A percentile compares a stretch with the other conserved stretches of the same genome.
Conservation (phyloP, 30 jellyfish, hydroid and myxozoan species). For the Hydractinia symbiolongicarpus region DNA sequence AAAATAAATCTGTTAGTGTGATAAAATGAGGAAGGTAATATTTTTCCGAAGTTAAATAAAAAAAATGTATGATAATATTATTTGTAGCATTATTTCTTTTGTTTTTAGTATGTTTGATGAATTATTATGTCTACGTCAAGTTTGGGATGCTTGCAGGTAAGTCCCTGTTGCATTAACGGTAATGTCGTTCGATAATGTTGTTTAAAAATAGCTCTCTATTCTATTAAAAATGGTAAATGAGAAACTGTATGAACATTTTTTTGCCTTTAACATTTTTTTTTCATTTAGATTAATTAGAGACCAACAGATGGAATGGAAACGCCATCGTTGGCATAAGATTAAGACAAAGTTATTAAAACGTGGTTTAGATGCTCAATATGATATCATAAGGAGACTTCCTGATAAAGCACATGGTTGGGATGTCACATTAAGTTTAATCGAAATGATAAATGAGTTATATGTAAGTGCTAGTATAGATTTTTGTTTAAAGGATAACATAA, state of each 20-base stretch:
- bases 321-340: slow-evolving; percentile 80
- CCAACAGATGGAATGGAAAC: slow-evolving; percentile 78
- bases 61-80: neutral
- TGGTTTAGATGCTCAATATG: slow-evolving; percentile 60
- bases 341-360: slow-evolving; percentile 50
- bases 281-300: slow-evolving; percentile 52
- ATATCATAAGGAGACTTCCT: slow-evolving; percentile 49
- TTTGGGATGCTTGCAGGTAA: slow-evolving; percentile 75
- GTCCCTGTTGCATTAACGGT: neutral
- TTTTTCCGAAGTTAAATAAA: too few species aligned
- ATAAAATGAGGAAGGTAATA: too few species aligned
- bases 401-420: slow-evolving; percentile 65
- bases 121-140: slow-evolving; percentile 56
- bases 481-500: neutral
- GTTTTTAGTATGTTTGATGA: slow-evolving; percentile 46
- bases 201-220: too few species aligned
- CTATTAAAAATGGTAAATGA: too few species aligned
- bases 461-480: slow-evolving; percentile 25
- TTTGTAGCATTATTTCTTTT: neutral
- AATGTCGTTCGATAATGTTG: neutral
- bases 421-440: slow-evolving; percentile 43
- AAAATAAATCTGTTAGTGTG: too few species aligned
- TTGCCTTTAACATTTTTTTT: too few species aligned
- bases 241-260: too few species aligned
- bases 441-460: slow-evolving; percentile 45